phyloP scores from a whole-genome alignment of 2,797 vertebrate species.

The Anisognathus igniventris region DNA sequence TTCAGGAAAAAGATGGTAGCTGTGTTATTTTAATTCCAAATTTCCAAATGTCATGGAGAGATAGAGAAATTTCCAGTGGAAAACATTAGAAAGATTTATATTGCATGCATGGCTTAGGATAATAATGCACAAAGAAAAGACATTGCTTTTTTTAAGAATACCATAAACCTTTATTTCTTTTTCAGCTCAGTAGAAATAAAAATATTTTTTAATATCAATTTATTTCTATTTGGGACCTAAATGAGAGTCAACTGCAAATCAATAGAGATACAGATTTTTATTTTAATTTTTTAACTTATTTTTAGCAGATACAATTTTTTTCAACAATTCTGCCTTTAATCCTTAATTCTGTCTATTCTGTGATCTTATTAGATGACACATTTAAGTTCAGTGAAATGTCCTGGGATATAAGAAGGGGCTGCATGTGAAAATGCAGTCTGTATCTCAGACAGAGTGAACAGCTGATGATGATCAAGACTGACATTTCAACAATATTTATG shows the following conservation, averaged over 20 bases:
- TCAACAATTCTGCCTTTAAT: neutral
- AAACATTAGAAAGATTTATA: neutral
- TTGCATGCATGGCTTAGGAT: neutral
- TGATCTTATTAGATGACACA: neutral
- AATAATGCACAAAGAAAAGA: neutral
- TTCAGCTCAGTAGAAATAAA: neutral
- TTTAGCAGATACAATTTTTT: neutral
- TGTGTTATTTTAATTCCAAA: neutral
- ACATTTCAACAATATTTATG: slow-evolving; percentile 41
- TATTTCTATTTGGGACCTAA: neutral
- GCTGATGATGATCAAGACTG: slow-evolving; percentile 17
- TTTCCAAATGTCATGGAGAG: neutral
- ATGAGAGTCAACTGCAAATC: neutral
- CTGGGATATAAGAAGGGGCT: neutral
- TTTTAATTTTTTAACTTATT: neutral
- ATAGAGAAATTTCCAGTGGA: neutral
- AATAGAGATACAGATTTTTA: neutral
- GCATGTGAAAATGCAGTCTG: neutral
- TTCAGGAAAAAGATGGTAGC: neutral
- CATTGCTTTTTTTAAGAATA: neutral
- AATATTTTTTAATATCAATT: neutral
- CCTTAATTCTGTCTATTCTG: neutral
- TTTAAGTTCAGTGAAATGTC: neutral
- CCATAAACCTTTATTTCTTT: neutral
- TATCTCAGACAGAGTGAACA: neutral